Percentiles rank a stretch among this genome's conserved stretches.
phyloP scores from a whole-genome alignment of 2,888 invertebrate genomes.

The Chalcosyrphus nemorum region DNA sequence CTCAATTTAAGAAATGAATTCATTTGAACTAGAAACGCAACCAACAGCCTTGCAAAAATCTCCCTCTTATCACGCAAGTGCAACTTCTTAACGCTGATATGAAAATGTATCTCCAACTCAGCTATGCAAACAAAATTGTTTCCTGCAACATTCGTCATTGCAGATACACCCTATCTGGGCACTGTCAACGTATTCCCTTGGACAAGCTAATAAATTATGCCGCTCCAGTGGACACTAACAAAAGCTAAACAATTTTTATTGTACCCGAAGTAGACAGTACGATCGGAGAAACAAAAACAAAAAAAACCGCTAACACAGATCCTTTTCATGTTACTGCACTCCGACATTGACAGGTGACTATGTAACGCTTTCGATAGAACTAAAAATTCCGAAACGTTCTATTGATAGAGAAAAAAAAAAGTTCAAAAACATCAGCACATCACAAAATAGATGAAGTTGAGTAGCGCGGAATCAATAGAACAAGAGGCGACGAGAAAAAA shows the following conservation, averaged over 20 bases:
- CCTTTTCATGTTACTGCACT: constrained; percentile 36
- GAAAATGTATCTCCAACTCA: constrained; percentile 11
- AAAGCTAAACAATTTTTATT: constrained; percentile 38
- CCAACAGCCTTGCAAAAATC: background rate
- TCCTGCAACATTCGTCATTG: constrained; percentile 46
- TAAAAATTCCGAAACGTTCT: constrained; percentile 46
- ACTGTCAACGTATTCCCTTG: constrained; percentile 42
- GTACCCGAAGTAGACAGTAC: constrained; percentile 17
- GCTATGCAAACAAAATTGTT: constrained; percentile 15
- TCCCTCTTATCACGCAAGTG: constrained; percentile 40
- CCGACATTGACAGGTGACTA: constrained; percentile 51
- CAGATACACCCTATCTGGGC: constrained; percentile 1
- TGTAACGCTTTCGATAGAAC: background rate
- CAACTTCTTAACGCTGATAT: constrained; percentile 2
- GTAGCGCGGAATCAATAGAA: background rate
- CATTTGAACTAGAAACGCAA: background rate
- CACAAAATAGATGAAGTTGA: constrained; percentile 7
- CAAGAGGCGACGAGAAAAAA: background rate
- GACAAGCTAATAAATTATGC: constrained; percentile 63
- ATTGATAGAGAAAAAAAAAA: constrained; percentile 6
- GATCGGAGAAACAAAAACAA: background rate
- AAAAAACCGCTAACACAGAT: constrained; percentile 34
- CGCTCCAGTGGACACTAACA: constrained; percentile 57
- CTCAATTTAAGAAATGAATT: background rate
- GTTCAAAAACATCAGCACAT: background rate